Base-by-base conservation (phyloP, 64 coral and sea anemone species). In the Dendronephthya gigantea region DNA sequence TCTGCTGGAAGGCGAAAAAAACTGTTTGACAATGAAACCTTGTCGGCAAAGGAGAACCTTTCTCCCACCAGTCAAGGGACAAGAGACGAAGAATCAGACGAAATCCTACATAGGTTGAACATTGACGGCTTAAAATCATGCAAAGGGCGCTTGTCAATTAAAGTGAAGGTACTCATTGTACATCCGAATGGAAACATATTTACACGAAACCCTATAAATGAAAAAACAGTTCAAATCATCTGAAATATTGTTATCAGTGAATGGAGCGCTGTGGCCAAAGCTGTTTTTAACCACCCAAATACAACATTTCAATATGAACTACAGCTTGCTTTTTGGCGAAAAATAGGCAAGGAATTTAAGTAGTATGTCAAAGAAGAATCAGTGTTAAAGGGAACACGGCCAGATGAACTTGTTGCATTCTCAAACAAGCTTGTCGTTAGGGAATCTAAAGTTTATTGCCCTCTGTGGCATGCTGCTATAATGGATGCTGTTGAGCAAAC, bases 121-220 rank as follows among this genome's bases (percentile, higher is more conserved):
- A n/a, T 85, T 17, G 38, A 85, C 25, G 83, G 56, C 43, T 37
- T 85, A 35, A 29, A 31, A 30, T n/a, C n/a, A 85, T 27, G 35
- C 30, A 27, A 0, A 55, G 37, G 50, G 56, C 83, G 17, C 28
- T 49, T 49, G 83, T 85, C 30, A n/a, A n/a, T n/a, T n/a, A n/a
- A n/a, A n/a, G n/a, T n/a, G n/a, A 85, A 85, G 28, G 83, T 85
- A 55, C 56, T 85, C 28, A 55, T 85, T 11, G 31, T 52, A 49
- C 50, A 85, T 2, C 83, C 83, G 32, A 85, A 85, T 50, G 83
- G 48, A 52, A 58, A 85, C 38, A 49, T 85, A 23, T 16, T 29
- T 10, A 30, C 56, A 29, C 50, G 23, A 52, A 7, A 32, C 25
- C 83, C 83, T 55, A 27, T 27, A 30, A 32, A 68, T 68, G 66